Base-by-base conservation (phyloP, 2,888 invertebrate species). In the Nomada lathburiana region DNA sequence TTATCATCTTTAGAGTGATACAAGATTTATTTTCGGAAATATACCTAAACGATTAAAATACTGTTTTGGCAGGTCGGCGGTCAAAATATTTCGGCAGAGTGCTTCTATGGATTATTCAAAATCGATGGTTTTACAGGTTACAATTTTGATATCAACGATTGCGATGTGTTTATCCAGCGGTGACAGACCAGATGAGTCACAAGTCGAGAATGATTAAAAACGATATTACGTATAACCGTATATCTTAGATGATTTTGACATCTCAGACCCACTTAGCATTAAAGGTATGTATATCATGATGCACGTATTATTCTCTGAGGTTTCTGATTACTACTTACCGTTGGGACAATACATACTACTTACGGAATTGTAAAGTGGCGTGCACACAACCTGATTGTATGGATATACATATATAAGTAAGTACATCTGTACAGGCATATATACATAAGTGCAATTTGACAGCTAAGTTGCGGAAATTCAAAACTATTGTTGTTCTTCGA, bases 161-260 rank as follows among this genome's bases (percentile, higher is more conserved):
- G 55, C n/a, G 7, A 71, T 68, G 13, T 10, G 47, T 64, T 69
- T 47, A 36, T 53, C 64, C 16, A 2, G 13, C 59, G 42, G n/a
- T 65, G 70, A 63, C 74, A 60, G 29, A n/a, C 36, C 29, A 69
- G 53, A 82, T 82, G 82, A 82, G 63, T 82, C 82, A 80, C 68
- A 36, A 23, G 11, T 20, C 60, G 4, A 13, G 65, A 70, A 73
- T 44, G 70, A 71, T 74, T 75, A 47, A 65, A 81, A 65, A 42
- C 11, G 2, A 9, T 65, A 26, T 36, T 75, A 62, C 1, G n/a
- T 59, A 13, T 63, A 69, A 23, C 18, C n/a, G n/a, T 53, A 1
- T 53, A 53, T 52, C 36, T 2, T 16, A 23, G 18, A 29, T 26
- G 2, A 70, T 73, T 55, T 55, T 64, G 26, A 69, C 53, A 78